Evolutionary conservation across 1,140 invertebrate genomes (phyloP), one percentile per base, ranked within the genome.

Genomic region (Hyles vespertilio): DNA sequence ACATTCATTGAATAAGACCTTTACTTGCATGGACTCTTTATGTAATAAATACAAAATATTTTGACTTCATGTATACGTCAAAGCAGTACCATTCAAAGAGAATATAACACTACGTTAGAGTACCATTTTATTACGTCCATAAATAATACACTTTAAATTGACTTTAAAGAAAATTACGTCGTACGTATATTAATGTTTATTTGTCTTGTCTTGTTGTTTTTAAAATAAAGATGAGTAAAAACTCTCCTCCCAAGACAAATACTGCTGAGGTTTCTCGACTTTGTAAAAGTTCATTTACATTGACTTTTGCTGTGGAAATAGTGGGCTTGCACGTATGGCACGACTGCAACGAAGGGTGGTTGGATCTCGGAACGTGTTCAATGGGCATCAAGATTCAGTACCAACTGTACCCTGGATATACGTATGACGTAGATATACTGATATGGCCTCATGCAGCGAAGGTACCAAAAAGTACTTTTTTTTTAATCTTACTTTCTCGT

Each of bases 371-470:
- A 0, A 71, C 79, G 5, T 73, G 62, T 58, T 43, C 49, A 8
- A 76, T 82, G 52, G 81, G 74, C 7, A 51, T 82, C n/a, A 86
- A 79, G 53, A 47, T 88, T 36, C 74, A 79, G 7, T 88, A 86
- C 47, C 74, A 74, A 12, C 56, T 87, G 32, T 84, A 79, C 68
- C 77, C 74, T 32, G 77, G 78, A 9, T 71, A 77, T 32, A 65
- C 7, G 11, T 88, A 65, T 62, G 83, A 86, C 11, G 34, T 84
- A 22, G 81, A 88, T 59, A 63, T 87, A n/a, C 49, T 81, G 10
- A 75, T 86, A 47, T 87, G 81, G 80, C 74, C 83, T 36, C 79
- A 84, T 59, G 66, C 67, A 10, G 74, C 72, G 22, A 87, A 87
- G 77, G 84, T 87, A 61, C 51, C 2, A 22, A 22, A 22, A 22